These are phyloP conservation scores for Brenthis hecate DNA, from an alignment of 2,888 invertebrate genomes.

Conservation along the genomic window DNA sequence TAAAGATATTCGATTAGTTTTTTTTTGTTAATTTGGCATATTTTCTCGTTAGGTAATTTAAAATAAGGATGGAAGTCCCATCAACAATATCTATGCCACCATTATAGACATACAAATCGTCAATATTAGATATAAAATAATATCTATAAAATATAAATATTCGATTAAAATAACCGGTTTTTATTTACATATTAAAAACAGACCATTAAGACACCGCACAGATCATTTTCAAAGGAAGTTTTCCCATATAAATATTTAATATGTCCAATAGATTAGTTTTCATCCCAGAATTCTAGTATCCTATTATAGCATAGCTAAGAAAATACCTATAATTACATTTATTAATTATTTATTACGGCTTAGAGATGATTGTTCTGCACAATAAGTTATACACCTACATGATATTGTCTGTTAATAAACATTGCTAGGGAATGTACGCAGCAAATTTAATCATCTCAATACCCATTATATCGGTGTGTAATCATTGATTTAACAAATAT, in stretches of 20 bases:
- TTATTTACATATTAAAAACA: too few relatives aligned
- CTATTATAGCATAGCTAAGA: slow-evolving; percentile 32
- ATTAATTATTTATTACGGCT: slow-evolving; percentile 37
- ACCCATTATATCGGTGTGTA: slow-evolving; percentile 12
- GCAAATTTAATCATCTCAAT: slow-evolving; percentile 22
- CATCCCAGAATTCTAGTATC: slow-evolving; percentile 6
- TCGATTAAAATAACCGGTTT: too few relatives aligned
- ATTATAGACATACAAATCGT: too few relatives aligned
- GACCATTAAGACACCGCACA: too few relatives aligned
- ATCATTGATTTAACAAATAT: slow-evolving; percentile 10
- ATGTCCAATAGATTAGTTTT: slow-evolving; percentile 31
- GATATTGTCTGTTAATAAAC: slow-evolving; percentile 28
- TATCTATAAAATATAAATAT: too few relatives aligned
- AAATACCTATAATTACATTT: slow-evolving; percentile 36
- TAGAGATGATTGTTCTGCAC: slow-evolving; percentile 35
- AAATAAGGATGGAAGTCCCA: too few relatives aligned
- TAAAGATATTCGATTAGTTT: too few relatives aligned
- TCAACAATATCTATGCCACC: too few relatives aligned
- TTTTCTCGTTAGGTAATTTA: too few relatives aligned
- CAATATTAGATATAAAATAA: too few relatives aligned
- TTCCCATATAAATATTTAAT: neutral
- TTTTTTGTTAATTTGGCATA: too few relatives aligned
- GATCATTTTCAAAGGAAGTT: too few relatives aligned
- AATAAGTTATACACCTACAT: slow-evolving; percentile 45
- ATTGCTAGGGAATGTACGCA: slow-evolving; percentile 25